Percentiles rank a stretch among this genome's conserved stretches.
These are phyloP conservation scores for Nemotelus nigrinus DNA, from an alignment of 2,888 invertebrate genomes.

Conservation along the genomic window DNA sequence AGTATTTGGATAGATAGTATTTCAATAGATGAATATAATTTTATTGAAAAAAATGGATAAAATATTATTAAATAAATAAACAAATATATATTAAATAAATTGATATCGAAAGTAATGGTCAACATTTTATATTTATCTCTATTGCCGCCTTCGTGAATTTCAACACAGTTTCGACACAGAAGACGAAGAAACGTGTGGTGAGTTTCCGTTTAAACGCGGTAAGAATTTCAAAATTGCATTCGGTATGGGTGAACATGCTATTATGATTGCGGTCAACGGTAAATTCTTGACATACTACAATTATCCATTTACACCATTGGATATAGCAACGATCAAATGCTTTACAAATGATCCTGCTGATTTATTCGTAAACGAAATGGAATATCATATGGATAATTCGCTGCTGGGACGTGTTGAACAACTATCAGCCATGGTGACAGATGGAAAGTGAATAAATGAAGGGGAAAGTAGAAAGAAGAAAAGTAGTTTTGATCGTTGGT, in stretches of 20 bases:
- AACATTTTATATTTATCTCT: too few relatives aligned
- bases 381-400: conserved; percentile 63
- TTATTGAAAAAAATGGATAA: too few relatives aligned
- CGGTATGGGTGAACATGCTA: conserved; percentile 62
- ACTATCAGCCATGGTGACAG: conserved; percentile 54
- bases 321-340: conserved; percentile 63
- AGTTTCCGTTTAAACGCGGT: conserved; percentile 63
- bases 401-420: conserved; percentile 61
- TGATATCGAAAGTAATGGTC: too few relatives aligned
- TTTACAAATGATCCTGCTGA: conserved; percentile 61
- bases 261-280: conserved; percentile 63
- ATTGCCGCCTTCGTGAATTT: too few relatives aligned
- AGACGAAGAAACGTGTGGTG: conserved; percentile 63
- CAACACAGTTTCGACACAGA: conserved; percentile 57
- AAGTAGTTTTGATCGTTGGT: too few relatives aligned
- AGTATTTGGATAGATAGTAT: too few relatives aligned
- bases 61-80: too few relatives aligned
- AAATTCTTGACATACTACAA: conserved; percentile 64
- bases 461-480: too few relatives aligned
- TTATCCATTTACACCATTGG: conserved; percentile 60
- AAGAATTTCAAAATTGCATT: conserved; percentile 63
- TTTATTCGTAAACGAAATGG: conserved; percentile 60
- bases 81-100: too few relatives aligned
- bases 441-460: too few relatives aligned
- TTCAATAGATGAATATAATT: too few relatives aligned